Conservation (phyloP, 2,113 vertebrate genomes). For the Ceyx margarethae region DNA sequence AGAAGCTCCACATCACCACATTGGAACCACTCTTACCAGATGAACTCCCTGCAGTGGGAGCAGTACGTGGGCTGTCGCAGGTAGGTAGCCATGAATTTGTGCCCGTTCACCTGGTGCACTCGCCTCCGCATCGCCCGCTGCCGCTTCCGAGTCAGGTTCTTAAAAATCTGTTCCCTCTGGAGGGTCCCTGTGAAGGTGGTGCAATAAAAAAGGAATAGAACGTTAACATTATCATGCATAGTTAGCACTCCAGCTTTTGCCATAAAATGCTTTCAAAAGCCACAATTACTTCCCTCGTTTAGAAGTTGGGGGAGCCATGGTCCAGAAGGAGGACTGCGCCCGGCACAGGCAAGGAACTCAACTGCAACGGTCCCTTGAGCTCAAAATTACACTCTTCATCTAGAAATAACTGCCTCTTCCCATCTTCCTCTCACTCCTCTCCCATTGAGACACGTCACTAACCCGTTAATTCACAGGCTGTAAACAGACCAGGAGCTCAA, state of each 20-base stretch:
- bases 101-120: conserved; percentile 96
- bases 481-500: not conserved
- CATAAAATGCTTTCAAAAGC: not conserved
- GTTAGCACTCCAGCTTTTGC: not conserved
- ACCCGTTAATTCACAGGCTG: not conserved
- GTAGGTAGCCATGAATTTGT: conserved; percentile 99
- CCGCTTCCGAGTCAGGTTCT: conserved; percentile 89
- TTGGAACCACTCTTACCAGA: conserved; percentile 82
- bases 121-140: conserved; percentile 88
- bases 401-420: not conserved
- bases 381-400: not conserved
- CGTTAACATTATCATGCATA: accelerated
- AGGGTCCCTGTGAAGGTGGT: conserved; percentile 65
- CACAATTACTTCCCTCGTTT: not conserved
- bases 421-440: not conserved
- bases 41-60: conserved; percentile 96
- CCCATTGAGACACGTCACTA: not conserved
- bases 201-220: not conserved
- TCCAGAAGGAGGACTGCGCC: not conserved
- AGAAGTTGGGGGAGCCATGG: not conserved
- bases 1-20: not conserved
- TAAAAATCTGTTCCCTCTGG: conserved; percentile 78
- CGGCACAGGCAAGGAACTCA: not conserved
- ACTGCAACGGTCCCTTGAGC: not conserved
- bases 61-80: conserved; percentile 96